A percentile compares a stretch with the other conserved stretches of the same genome.
Conservation (phyloP, 2,888 invertebrate species). For the Erpobdella octoculata region DNA sequence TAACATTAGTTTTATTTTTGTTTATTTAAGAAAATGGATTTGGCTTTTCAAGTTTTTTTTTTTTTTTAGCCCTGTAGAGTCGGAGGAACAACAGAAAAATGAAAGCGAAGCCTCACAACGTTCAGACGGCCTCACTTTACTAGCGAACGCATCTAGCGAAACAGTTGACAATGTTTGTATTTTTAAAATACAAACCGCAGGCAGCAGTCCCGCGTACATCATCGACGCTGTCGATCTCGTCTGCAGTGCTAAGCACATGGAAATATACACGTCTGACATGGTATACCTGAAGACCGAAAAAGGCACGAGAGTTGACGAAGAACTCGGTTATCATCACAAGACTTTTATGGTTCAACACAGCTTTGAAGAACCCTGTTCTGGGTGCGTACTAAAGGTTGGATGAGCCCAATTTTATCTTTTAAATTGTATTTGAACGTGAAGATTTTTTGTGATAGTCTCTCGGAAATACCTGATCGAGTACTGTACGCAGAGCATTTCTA, state of each 20-base stretch:
- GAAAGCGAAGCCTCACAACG: no score
- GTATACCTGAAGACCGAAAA: constrained; percentile 10
- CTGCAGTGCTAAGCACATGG: constrained; percentile 17
- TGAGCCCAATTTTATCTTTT: background rate
- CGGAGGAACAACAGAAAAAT: no score
- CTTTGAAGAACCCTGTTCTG: background rate
- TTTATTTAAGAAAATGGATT: no score
- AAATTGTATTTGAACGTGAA: background rate
- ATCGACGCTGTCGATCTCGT: constrained; percentile 22
- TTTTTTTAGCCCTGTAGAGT: no score
- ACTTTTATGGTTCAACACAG: constrained; percentile 12
- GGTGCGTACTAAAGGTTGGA: constrained; percentile 1
- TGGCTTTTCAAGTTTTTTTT: no score
- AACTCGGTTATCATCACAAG: constrained; percentile 10
- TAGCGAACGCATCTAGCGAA: background rate
- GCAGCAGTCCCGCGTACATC: background rate
- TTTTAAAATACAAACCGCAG: background rate
- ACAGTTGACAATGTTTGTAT: background rate
- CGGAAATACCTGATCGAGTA: background rate
- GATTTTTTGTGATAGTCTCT: background rate
- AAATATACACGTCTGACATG: constrained; percentile 4
- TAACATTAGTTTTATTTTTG: no score
- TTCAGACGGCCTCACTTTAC: background rate
- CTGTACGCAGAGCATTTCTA: background rate
- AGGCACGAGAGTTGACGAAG: constrained; percentile 24